phyloP scores from a whole-genome alignment of 2,113 vertebrate species.

The Oostethus manadensis region DNA sequence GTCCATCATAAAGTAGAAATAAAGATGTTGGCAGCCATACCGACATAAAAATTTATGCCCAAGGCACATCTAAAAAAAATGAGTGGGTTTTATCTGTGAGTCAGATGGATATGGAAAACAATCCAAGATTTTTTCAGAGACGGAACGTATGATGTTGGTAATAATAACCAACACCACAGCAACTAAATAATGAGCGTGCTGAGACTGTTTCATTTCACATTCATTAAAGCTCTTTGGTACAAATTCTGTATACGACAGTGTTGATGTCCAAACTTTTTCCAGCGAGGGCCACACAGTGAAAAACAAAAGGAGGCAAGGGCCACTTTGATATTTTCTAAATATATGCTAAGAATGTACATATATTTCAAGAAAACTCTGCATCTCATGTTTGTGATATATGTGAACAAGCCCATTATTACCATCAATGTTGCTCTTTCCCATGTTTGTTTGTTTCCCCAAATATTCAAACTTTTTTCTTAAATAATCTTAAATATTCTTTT shows the following conservation, averaged over 20 bases:
- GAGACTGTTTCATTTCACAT: neutral
- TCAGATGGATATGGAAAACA: slow-evolving; percentile 45
- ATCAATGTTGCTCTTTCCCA: too few species aligned
- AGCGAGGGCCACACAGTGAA: neutral
- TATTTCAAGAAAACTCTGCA: too few species aligned
- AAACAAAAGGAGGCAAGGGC: too few species aligned
- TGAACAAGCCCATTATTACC: too few species aligned
- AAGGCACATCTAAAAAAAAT: slow-evolving; percentile 44
- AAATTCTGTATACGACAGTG: too few species aligned
- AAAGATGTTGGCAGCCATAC: slow-evolving; percentile 43
- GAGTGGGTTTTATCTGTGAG: slow-evolving; percentile 47
- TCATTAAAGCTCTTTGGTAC: neutral
- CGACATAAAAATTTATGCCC: slow-evolving; percentile 34
- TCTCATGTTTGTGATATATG: too few species aligned
- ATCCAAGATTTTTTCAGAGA: slow-evolving; percentile 33
- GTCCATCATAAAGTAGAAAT: slow-evolving; percentile 54
- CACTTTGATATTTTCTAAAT: too few species aligned
- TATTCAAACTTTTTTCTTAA: too few species aligned
- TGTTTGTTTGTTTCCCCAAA: too few species aligned
- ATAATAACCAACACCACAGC: slow-evolving; percentile 17
- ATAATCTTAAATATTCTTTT: too few species aligned
- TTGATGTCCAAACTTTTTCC: too few species aligned
- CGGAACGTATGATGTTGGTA: slow-evolving; percentile 32
- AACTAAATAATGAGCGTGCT: slow-evolving; percentile 3
- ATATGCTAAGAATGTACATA: too few species aligned